phyloP scores from a whole-genome alignment of 2,797 vertebrate genomes.

The Microtus californicus region DNA sequence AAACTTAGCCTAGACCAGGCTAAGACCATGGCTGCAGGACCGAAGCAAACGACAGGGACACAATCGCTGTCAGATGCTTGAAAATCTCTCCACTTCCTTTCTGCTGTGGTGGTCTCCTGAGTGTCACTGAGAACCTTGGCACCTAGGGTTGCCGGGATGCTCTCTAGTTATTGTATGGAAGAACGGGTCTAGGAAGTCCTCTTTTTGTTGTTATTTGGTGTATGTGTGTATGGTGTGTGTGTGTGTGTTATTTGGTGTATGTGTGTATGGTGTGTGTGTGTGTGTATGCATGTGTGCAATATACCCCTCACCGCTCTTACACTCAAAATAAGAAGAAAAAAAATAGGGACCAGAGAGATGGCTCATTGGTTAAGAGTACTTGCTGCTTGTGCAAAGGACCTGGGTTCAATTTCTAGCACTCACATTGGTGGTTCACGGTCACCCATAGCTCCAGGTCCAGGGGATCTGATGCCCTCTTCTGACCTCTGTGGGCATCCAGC shows the following conservation, averaged over 20 bases:
- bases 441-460: not conserved
- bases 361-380: not conserved
- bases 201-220: not conserved
- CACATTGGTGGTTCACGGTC: not conserved
- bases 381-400: too few relatives aligned
- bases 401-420: not conserved
- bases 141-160: not conserved
- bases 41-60: not conserved
- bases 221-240: not conserved
- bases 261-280: not conserved
- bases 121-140: not conserved
- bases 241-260: not conserved
- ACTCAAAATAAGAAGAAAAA: not conserved
- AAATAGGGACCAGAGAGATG: too few relatives aligned
- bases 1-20: not conserved
- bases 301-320: not conserved
- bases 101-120: not conserved
- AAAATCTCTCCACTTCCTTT: not conserved
- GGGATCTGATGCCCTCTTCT: not conserved
- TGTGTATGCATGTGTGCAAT: not conserved
- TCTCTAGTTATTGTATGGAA: constrained; percentile 8
- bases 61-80: not conserved
- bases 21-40: not conserved
- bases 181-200: not conserved
- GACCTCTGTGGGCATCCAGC: not conserved